Conservation (phyloP, 2,888 invertebrate species). For the Hirtodrosophila confusa region DNA sequence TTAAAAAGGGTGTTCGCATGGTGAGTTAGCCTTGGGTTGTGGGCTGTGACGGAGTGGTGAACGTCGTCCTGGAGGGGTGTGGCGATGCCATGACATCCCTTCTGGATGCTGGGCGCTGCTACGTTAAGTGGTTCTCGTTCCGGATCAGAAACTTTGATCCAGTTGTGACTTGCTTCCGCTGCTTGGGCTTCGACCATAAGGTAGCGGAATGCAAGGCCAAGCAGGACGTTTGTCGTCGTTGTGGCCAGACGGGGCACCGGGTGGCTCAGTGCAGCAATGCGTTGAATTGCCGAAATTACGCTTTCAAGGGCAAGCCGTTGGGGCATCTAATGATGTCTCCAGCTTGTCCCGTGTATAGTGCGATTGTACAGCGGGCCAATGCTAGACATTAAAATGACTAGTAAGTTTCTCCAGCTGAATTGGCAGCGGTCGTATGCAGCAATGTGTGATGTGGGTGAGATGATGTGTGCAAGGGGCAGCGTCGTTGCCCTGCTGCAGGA, state of each 20-base stretch:
- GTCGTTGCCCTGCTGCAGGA: not conserved
- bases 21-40: too few species aligned
- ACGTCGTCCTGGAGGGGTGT: constrained; percentile 5
- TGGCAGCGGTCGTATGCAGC: too few species aligned
- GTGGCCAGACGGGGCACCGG: not conserved
- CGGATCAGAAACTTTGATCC: not conserved
- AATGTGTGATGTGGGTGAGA: too few species aligned
- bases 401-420: too few species aligned
- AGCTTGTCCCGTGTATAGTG: too few species aligned
- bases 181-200: not conserved
- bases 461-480: too few species aligned
- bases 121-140: not conserved
- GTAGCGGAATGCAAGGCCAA: not conserved
- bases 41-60: too few species aligned
- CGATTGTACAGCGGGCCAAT: too few species aligned
- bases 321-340: constrained; percentile 4
- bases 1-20: too few species aligned
- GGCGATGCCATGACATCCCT: not conserved
- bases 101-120: not conserved
- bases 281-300: too few species aligned
- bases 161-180: not conserved
- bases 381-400: too few species aligned
- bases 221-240: constrained; percentile 1
- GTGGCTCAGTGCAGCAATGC: too few species aligned
- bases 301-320: not conserved